Conservation (phyloP, 2,888 invertebrate genomes). For the Belgica antarctica region DNA sequence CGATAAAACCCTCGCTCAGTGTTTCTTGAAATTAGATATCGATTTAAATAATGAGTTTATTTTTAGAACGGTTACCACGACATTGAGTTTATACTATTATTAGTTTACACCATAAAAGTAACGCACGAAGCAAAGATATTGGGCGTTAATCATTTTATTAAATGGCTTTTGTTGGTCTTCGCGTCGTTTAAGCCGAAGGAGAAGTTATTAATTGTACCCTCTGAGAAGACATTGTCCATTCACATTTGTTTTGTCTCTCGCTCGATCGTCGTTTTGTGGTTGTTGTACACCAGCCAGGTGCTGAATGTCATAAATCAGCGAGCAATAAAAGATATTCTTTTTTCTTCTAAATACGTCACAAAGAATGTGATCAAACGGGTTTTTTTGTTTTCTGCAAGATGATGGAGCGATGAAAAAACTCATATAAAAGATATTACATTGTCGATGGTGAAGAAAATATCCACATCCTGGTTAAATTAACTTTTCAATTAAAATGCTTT, state of each 20-base stretch:
- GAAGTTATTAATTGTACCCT: conserved; percentile 23
- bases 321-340: conserved; percentile 40
- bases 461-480: conserved; percentile 29
- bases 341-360: conserved; percentile 40
- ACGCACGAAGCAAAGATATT: neutral
- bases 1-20: neutral
- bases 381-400: conserved; percentile 34
- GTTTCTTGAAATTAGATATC: conserved; percentile 26
- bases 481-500: neutral
- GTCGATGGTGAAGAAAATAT: conserved; percentile 21
- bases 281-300: conserved; percentile 34
- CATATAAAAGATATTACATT: conserved; percentile 38
- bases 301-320: conserved; percentile 43
- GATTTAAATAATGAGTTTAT: conserved; percentile 37
- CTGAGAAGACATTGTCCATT: conserved; percentile 34
- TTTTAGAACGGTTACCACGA: conserved; percentile 9
- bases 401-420: conserved; percentile 23
- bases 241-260: conserved; percentile 25
- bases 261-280: neutral
- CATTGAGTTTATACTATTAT: neutral
- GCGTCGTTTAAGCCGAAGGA: neutral
- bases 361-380: conserved; percentile 44
- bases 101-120: neutral
- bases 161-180: no score
- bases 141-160: neutral